Percentiles rank a stretch among this genome's conserved stretches.
These are phyloP conservation scores for Drosophila planitibia DNA, from an alignment of 2,888 invertebrate species.

Conservation along the genomic window DNA sequence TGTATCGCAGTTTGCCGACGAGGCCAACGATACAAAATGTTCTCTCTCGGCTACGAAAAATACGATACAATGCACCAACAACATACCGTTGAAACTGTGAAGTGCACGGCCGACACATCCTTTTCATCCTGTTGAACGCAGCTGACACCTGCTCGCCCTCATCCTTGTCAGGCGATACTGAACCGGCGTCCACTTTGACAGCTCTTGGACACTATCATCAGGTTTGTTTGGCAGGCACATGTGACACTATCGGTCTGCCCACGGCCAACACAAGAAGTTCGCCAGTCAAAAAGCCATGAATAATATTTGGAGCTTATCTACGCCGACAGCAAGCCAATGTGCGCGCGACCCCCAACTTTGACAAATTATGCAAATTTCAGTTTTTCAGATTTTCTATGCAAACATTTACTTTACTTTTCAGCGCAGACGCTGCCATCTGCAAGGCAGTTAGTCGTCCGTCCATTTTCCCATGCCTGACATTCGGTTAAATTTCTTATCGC, in stretches of 20 bases:
- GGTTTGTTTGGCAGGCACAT: constrained; percentile 47
- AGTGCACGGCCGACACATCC: constrained; percentile 40
- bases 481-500: constrained; percentile 78
- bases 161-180: constrained; percentile 5
- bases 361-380: constrained; percentile 84
- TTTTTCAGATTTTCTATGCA: constrained; percentile 81
- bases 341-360: constrained; percentile 43
- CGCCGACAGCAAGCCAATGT: constrained; percentile 37
- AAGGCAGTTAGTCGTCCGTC: constrained; percentile 20
- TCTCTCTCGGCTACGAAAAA: constrained; percentile 59
- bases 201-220: constrained; percentile 63
- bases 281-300: constrained; percentile 62
- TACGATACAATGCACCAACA: constrained; percentile 64
- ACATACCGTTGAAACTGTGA: constrained; percentile 16
- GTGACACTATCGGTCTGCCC: constrained; percentile 66
- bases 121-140: constrained; percentile 71
- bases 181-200: constrained; percentile 83
- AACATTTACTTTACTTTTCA: constrained; percentile 84
- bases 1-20: constrained; percentile 80
- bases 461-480: constrained; percentile 58
- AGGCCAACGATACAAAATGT: constrained; percentile 37
- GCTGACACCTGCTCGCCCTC: constrained; percentile 61
- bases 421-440: constrained; percentile 52
- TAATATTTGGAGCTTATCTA: constrained; percentile 70
- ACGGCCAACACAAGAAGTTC: constrained; percentile 32